Base-by-base conservation (phyloP, 2,113 vertebrate species). In the Xenopus borealis region DNA sequence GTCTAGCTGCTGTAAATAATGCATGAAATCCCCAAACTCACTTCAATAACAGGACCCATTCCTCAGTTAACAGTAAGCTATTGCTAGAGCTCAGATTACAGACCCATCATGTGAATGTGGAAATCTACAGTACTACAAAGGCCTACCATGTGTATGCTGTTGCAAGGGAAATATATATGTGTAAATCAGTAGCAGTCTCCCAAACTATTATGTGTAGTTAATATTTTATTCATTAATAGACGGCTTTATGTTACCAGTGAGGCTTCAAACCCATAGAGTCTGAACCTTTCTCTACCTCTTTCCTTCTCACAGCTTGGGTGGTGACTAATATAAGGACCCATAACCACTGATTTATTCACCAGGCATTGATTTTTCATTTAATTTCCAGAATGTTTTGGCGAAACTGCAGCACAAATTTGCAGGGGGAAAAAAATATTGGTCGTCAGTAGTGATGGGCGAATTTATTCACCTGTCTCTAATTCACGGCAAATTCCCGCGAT, bases 151-250 rank as follows among this genome's bases (percentile, higher is more conserved):
- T 69, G 64, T 59, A 55, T 50, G 66, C 69, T 50, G 30, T 62
- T 69, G n/a, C 66, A 23, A n/a, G 17, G 58, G 61, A 55, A 66
- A 66, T 46, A 50, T 67, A 19, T 50, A 47, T 66, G 18, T 75
- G 73, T 55, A 55, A 76, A 69, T 58, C 46, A 63, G 33, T 55
- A 33, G 59, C 66, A 20, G 66, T 18, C 73, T 47, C 62, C 58
- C 62, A 45, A 20, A 53, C 73, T 46, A 76, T 75, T 62, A 55
- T 62, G 46, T 55, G 73, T 53, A 33, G 52, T 76, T 76, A 76
- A 76, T 76, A 76, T 62, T 69, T 76, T 69, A 76, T 69, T 76
- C 66, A 69, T 19, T 76, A 62, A 69, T 76, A 19, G 45, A 63
- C 12, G 27, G 58, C 53, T 69, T 76, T 69, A 76, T 76, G 67